phyloP scores from a whole-genome alignment of 2,888 invertebrate genomes.

The Thymelicus acteon region DNA sequence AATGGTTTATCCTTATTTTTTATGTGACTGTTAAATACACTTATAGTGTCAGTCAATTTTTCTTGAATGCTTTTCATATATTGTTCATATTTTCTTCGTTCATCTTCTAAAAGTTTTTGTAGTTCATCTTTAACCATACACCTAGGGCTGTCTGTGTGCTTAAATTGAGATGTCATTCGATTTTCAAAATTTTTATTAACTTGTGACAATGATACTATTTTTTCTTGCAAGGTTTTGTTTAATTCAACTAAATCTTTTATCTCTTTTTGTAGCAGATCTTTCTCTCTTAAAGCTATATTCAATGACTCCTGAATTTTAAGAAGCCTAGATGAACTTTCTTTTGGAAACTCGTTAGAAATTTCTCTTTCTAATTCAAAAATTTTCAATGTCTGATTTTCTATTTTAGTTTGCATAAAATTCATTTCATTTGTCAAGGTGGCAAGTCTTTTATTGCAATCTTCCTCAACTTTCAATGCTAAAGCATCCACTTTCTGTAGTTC shows the following conservation, averaged over 20 bases:
- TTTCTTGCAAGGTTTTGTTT: conserved; percentile 78
- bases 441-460: conserved; percentile 89
- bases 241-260: conserved; percentile 78
- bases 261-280: conserved; percentile 72
- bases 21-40: conserved; percentile 66
- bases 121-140: conserved; percentile 72
- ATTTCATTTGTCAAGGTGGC: conserved; percentile 86
- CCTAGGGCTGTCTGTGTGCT: conserved; percentile 50
- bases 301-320: conserved; percentile 57
- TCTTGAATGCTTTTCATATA: conserved; percentile 66
- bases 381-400: conserved; percentile 74
- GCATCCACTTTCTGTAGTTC: conserved; percentile 90
- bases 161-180: conserved; percentile 40
- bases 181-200: conserved; percentile 52
- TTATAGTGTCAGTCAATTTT: conserved; percentile 69
- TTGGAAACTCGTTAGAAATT: conserved; percentile 70
- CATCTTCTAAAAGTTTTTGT: conserved; percentile 66
- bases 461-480: conserved; percentile 90
- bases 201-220: conserved; percentile 61
- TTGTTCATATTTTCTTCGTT: conserved; percentile 75
- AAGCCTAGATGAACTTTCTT: conserved; percentile 51
- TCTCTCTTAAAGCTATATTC: conserved; percentile 62
- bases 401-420: conserved; percentile 81
- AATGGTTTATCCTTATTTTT: conserved; percentile 55
- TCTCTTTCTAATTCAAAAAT: conserved; percentile 84